phyloP scores from a whole-genome alignment of 2,888 invertebrate genomes.

The Drosophila vallismaia region DNA sequence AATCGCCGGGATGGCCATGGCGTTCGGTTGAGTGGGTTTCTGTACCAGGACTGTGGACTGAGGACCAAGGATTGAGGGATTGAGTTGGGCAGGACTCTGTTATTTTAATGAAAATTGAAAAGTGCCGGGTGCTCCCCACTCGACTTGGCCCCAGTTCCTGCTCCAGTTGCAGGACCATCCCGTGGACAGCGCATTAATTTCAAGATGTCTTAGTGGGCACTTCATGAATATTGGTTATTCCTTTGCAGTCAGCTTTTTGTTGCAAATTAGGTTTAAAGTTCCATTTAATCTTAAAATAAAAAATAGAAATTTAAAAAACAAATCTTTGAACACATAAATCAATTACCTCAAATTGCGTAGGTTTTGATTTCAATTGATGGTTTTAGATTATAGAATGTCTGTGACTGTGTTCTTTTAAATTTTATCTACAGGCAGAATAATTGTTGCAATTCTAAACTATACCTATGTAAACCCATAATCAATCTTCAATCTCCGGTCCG shows the following conservation, averaged over 20 bases:
- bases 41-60: conserved; percentile 22
- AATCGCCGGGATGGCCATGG: conserved; percentile 30
- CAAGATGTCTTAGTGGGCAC: conserved; percentile 48
- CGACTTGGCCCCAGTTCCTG: conserved; percentile 19
- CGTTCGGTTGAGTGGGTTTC: conserved; percentile 13
- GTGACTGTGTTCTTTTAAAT: no score
- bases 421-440: background rate
- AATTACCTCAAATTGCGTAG: no score
- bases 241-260: conserved; percentile 25
- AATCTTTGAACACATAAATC: no score
- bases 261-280: conserved; percentile 16
- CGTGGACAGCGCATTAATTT: conserved; percentile 49
- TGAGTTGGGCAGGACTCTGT: conserved; percentile 61
- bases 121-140: conserved; percentile 67
- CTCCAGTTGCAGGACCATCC: conserved; percentile 28
- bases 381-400: no score
- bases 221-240: conserved; percentile 28
- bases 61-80: conserved; percentile 37
- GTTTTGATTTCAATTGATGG: no score
- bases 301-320: no score
- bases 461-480: background rate
- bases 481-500: background rate
- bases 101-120: conserved; percentile 82
- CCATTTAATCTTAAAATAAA: conserved; percentile 21
- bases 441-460: background rate